Conservation (phyloP, 2,113 vertebrate genomes). For the Loxodonta africana region DNA sequence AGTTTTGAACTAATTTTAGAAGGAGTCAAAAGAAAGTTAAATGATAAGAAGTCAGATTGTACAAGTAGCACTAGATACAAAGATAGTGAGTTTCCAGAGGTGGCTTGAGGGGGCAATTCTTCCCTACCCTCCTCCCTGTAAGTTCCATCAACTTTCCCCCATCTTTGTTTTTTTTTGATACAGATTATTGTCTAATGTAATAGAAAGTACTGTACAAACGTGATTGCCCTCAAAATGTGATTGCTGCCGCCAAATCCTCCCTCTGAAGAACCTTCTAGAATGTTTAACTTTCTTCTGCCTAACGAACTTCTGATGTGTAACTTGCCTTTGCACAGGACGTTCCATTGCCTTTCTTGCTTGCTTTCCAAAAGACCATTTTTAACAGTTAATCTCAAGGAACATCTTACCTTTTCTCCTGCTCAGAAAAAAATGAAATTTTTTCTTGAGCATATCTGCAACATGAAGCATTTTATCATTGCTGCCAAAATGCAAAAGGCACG, state of each 20-base stretch:
- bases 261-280: not conserved
- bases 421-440: slow-evolving; percentile 13
- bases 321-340: not conserved
- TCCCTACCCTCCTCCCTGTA: not conserved
- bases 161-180: not conserved
- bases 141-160: not conserved
- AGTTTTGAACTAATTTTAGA: slow-evolving; percentile 11
- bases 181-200: not conserved
- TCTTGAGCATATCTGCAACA: not conserved
- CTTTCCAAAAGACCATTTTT: not conserved
- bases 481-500: slow-evolving; percentile 3
- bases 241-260: not conserved
- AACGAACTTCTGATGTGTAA: not conserved
- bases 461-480: slow-evolving; percentile 35
- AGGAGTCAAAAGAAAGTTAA: slow-evolving; percentile 24
- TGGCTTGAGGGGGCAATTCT: not conserved
- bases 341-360: not conserved
- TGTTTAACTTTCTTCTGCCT: not conserved
- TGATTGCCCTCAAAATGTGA: not conserved
- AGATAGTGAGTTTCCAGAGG: not conserved
- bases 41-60: not conserved
- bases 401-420: not conserved
- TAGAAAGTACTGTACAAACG: not conserved
- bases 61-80: not conserved
- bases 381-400: not conserved